A percentile compares a stretch with the other conserved stretches of the same genome.
Evolutionary conservation across 2,113 vertebrate species (phyloP).

Genomic region (Pluvianellus socialis): DNA sequence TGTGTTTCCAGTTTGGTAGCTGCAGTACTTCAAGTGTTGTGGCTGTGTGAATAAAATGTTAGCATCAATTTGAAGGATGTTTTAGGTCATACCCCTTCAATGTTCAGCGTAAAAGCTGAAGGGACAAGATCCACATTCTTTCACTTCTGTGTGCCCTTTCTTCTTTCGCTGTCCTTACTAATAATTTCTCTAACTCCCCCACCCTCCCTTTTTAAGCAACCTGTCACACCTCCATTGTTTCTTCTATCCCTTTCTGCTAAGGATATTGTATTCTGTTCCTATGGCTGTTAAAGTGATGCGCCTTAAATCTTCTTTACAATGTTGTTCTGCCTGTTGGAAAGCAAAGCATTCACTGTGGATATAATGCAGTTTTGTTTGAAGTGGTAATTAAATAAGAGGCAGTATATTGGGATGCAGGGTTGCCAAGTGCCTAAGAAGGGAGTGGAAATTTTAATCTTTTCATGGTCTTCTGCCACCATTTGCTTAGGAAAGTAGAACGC

Average conservation of each 20-base stretch:
- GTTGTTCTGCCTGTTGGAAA: not conserved
- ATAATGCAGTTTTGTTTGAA: slow-evolving; percentile 1
- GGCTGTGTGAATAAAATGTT: not conserved
- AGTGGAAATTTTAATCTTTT: not conserved
- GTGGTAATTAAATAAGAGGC: slow-evolving; percentile 22
- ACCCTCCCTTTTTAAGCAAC: not conserved
- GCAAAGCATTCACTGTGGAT: not conserved
- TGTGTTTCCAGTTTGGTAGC: not conserved
- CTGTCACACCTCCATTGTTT: not conserved
- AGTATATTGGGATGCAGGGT: not conserved
- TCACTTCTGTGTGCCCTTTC: not conserved
- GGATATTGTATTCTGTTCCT: not conserved
- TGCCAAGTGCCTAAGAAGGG: not conserved
- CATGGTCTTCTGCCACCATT: not conserved
- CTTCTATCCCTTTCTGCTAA: not conserved
- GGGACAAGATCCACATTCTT: not conserved
- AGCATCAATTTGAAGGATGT: not conserved
- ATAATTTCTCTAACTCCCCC: not conserved
- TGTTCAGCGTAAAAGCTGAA: not conserved
- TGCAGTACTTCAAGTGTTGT: not conserved
- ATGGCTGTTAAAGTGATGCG: accelerated
- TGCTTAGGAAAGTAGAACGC: not conserved
- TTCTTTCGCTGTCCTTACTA: not conserved
- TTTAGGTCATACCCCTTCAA: not conserved
- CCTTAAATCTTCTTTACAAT: not conserved